phyloP scores from a whole-genome alignment of 2,888 invertebrate genomes.

The Coremacera marginata region DNA sequence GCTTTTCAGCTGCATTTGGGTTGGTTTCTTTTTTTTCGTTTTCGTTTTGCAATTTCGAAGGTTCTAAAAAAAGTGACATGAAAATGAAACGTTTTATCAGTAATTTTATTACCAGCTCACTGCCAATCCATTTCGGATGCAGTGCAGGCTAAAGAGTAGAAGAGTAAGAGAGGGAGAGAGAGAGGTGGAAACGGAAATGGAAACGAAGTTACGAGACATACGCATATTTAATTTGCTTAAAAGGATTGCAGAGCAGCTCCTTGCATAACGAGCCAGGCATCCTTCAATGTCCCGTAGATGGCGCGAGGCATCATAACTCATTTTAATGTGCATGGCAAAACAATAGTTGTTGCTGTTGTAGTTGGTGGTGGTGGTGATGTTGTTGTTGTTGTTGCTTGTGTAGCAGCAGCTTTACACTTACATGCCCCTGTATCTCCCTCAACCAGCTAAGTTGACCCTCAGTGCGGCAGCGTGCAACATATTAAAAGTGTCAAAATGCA shows the following conservation, averaged over 20 bases:
- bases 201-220: background rate
- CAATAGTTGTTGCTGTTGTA: slow-evolving; percentile 12
- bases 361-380: too few species aligned
- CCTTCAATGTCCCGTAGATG: background rate
- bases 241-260: slow-evolving; percentile 1
- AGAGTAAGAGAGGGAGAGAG: too few species aligned
- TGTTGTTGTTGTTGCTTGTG: too few species aligned
- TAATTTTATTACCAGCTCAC: slow-evolving; percentile 14
- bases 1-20: background rate
- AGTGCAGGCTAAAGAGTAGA: background rate
- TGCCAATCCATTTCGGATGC: background rate
- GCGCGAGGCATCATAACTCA: slow-evolving; percentile 26
- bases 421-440: background rate
- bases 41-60: background rate
- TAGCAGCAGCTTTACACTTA: background rate
- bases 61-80: slow-evolving; percentile 1
- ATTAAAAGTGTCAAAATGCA: slow-evolving; percentile 23
- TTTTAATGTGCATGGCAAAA: slow-evolving; percentile 20
- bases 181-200: background rate
- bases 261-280: background rate
- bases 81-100: slow-evolving; percentile 19
- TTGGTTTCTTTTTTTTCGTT: background rate
- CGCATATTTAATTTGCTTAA: slow-evolving; percentile 28
- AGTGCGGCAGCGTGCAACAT: background rate
- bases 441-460: background rate